Conservation (phyloP, 2,888 invertebrate species). For the Cyclophora albipunctata region DNA sequence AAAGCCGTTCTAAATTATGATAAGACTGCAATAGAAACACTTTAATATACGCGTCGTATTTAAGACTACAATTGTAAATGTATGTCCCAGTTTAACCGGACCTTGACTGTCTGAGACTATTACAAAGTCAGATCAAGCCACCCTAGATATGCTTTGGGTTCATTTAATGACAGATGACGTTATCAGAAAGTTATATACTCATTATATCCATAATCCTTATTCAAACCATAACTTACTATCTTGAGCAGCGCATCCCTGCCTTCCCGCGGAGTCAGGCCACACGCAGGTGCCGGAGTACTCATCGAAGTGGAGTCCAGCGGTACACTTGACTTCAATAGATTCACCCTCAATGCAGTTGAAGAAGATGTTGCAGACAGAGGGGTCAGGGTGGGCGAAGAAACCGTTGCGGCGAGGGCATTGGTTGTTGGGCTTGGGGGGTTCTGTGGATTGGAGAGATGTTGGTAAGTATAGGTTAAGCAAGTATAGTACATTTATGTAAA, state of each 20-base stretch:
- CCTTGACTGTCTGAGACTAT: no score
- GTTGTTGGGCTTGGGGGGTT: conserved; percentile 81
- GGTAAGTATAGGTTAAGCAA: no score
- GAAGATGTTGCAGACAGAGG: conserved; percentile 87
- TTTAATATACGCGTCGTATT: no score
- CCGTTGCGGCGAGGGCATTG: conserved; percentile 91
- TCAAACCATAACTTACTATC: conserved; percentile 59
- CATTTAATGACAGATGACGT: no score
- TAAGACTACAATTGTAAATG: no score
- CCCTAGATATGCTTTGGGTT: no score
- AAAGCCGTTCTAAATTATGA: not conserved
- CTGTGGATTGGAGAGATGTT: conserved; percentile 52
- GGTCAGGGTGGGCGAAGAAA: conserved; percentile 92
- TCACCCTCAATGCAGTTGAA: conserved; percentile 93
- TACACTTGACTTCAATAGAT: conserved; percentile 85
- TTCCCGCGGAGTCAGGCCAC: conserved; percentile 88
- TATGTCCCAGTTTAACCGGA: no score
- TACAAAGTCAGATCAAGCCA: no score
- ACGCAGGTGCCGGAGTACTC: conserved; percentile 92
- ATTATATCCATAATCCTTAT: no score
- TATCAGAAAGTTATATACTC: no score
- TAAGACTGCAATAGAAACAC: no score
- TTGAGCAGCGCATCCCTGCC: conserved; percentile 80
- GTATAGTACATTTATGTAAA: no score
- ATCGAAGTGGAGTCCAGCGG: conserved; percentile 92